Conservation (phyloP, 2,888 invertebrate species). For the Palloptera scutellata region DNA sequence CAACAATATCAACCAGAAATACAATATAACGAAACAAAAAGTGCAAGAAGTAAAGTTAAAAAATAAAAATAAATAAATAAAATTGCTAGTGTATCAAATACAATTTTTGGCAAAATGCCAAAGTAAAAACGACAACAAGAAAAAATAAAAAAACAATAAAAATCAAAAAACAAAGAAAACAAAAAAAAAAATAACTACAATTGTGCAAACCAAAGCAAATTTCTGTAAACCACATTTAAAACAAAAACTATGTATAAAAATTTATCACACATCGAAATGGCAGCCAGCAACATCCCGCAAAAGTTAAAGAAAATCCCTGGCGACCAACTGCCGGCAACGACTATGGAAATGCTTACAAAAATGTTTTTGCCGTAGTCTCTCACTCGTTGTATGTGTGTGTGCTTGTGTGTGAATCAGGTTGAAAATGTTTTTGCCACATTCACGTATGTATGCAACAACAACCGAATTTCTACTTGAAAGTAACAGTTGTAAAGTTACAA, state of each 20-base stretch:
- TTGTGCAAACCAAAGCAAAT: background rate
- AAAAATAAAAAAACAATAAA: conserved; percentile 11
- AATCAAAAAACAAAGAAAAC: background rate
- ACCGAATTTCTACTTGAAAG: background rate
- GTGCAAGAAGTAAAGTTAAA: conserved; percentile 5
- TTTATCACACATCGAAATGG: background rate
- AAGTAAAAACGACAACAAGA: conserved; percentile 15
- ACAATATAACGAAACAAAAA: conserved; percentile 5
- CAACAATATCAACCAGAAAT: conserved; percentile 8
- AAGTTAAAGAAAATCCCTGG: conserved; percentile 1
- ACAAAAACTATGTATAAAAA: conserved; percentile 8
- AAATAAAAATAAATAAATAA: conserved; percentile 3
- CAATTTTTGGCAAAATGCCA: conserved; percentile 27
- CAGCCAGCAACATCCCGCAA: background rate
- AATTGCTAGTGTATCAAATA: conserved; percentile 25
- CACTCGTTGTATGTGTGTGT: conserved; percentile 16
- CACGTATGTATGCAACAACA: conserved; percentile 5
- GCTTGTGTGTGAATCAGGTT: conserved; percentile 25
- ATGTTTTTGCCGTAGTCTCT: conserved; percentile 39
- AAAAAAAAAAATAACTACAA: background rate
- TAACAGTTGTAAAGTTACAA: background rate
- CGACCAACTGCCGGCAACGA: conserved; percentile 11
- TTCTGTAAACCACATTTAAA: conserved; percentile 1
- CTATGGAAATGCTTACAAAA: background rate
- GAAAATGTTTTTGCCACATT: conserved; percentile 24